These are phyloP conservation scores for Suncus etruscus DNA, from an alignment of 2,113 vertebrate genomes.

Conservation along the genomic window DNA sequence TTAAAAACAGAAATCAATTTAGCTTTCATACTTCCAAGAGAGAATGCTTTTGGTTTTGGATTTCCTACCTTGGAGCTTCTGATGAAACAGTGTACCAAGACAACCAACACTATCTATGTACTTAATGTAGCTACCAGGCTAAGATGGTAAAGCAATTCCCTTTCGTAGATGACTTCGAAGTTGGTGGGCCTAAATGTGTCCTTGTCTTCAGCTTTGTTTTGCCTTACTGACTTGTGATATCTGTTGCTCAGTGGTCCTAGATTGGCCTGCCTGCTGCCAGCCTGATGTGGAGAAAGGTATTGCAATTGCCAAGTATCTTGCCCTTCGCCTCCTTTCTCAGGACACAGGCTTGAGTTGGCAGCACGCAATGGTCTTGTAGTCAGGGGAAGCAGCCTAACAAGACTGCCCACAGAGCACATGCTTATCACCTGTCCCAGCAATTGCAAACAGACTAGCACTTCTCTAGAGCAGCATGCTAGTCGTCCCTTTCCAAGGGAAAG, in stretches of 20 bases:
- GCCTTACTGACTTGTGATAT: conserved; percentile 51
- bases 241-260: conserved; percentile 43
- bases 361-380: conserved; percentile 32
- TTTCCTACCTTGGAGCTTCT: not conserved
- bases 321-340: conserved; percentile 41
- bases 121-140: not conserved
- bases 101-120: not conserved
- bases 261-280: conserved; percentile 33
- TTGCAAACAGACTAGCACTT: conserved; percentile 8
- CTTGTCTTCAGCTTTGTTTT: conserved; percentile 58
- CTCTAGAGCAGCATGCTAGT: not conserved
- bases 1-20: conserved; percentile 56
- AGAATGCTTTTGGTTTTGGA: conserved; percentile 13
- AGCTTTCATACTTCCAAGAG: conserved; percentile 42
- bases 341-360: not conserved
- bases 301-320: conserved; percentile 72
- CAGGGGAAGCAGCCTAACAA: not conserved
- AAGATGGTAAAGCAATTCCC: not conserved
- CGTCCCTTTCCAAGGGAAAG: not conserved
- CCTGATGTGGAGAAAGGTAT: conserved; percentile 37
- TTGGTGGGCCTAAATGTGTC: conserved; percentile 54
- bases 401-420: conserved; percentile 19
- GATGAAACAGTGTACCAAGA: not conserved
- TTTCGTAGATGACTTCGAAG: conserved; percentile 38
- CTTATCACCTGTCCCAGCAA: conserved; percentile 62